A percentile compares a stretch with the other conserved stretches of the same genome.
Conservation (phyloP, 2,888 invertebrate species). For the Adelognathus sp. region DNA sequence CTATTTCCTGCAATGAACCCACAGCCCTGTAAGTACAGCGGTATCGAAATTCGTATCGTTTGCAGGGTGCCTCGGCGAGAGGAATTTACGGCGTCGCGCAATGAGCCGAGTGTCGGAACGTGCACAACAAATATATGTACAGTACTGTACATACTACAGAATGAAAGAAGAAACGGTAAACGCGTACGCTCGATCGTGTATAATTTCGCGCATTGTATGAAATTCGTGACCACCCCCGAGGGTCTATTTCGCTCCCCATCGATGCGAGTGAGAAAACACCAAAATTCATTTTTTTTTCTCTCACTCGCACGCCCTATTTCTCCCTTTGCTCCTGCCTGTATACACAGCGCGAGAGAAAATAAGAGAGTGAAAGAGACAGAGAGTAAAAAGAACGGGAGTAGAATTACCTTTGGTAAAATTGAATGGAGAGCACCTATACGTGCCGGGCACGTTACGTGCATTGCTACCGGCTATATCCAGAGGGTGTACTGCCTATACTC, state of each 20-base stretch:
- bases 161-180: background rate
- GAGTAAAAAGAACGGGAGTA: slow-evolving; percentile 64
- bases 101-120: slow-evolving; percentile 39
- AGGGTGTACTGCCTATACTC: slow-evolving; percentile 25
- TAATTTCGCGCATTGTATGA: slow-evolving; percentile 75
- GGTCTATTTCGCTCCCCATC: slow-evolving; percentile 35
- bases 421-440: slow-evolving; percentile 70
- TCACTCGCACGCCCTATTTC: background rate
- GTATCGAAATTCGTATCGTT: slow-evolving; percentile 40
- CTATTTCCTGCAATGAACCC: slow-evolving; percentile 27
- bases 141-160: background rate
- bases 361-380: slow-evolving; percentile 37
- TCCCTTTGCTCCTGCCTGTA: slow-evolving; percentile 1
- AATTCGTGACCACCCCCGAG: slow-evolving; percentile 55
- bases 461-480: slow-evolving; percentile 57
- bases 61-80: slow-evolving; percentile 2
- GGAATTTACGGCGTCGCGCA: slow-evolving; percentile 16
- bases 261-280: slow-evolving; percentile 31
- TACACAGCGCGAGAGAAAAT: slow-evolving; percentile 40
- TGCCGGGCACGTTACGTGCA: slow-evolving; percentile 47
- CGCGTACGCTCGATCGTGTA: slow-evolving; percentile 65
- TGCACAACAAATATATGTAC: slow-evolving; percentile 2
- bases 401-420: slow-evolving; percentile 72
- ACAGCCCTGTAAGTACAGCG: background rate
- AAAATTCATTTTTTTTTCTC: slow-evolving; percentile 36